Evolutionary conservation across 2,113 vertebrate species (phyloP).

Genomic region (Neofelis nebulosa): DNA sequence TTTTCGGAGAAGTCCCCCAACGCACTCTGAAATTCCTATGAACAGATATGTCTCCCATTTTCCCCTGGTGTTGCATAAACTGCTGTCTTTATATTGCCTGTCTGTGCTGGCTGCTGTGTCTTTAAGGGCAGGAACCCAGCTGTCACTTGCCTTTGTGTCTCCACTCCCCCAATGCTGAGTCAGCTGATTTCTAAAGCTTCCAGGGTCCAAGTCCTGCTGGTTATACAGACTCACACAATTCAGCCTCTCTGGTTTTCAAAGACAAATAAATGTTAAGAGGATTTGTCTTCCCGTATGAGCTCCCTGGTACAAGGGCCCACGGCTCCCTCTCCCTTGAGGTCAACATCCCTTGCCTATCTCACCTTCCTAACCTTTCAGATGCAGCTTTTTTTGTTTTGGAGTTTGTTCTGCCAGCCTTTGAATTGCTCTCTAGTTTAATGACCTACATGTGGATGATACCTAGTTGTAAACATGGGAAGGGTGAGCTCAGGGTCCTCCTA

Average conservation of each 20-base stretch:
- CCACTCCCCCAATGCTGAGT: background rate
- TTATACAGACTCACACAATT: background rate
- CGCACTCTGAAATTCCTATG: background rate
- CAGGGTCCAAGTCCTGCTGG: background rate
- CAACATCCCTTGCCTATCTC: background rate
- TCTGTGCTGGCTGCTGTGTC: background rate
- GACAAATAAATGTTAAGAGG: background rate
- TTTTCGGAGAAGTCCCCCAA: background rate
- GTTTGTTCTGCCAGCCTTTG: background rate
- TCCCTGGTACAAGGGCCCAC: background rate
- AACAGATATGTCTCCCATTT: background rate
- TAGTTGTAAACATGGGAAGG: background rate
- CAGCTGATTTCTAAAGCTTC: background rate
- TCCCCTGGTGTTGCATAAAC: background rate
- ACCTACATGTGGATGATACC: background rate
- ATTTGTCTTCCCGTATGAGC: background rate
- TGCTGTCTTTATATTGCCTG: background rate
- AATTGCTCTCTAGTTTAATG: background rate
- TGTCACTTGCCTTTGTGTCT: background rate
- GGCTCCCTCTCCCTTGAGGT: background rate
- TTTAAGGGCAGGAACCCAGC: background rate
- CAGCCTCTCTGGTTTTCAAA: background rate
- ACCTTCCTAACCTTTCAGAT: background rate
- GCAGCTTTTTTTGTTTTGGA: background rate
- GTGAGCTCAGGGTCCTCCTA: background rate